Base-by-base conservation (phyloP, 2,888 invertebrate species). In the Cecidostiba fungosa region DNA sequence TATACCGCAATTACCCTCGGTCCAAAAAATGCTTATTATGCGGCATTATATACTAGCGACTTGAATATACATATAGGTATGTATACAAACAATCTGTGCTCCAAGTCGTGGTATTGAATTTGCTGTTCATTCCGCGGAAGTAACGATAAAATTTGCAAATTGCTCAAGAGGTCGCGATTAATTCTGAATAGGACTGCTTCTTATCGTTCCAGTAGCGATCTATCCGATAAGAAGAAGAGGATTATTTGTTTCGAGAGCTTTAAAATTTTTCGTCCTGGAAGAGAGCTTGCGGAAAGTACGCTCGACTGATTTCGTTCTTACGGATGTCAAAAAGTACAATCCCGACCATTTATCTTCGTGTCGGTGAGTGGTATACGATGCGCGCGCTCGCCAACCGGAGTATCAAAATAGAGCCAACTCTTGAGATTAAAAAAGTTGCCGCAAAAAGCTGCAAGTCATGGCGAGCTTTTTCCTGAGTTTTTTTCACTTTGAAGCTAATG, bases 321-420 rank as follows among this genome's bases (percentile, higher is more conserved):
- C 83, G 59, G 78, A 43, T 84, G 83, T 84, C 83, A 84, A 77
- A 78, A 78, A 78, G 78, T 62, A n/a, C 43, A 78, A 78, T 66
- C 81, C 50, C 23, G 66, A 62, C 26, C 23, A 82, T 85, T 73
- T 82, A 66, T 82, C 77, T 85, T 81, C 47, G 77, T 77, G 76
- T 69, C 50, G n/a, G 36, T 69, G 16, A 70, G 70, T 73, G 76
- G 32, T 32, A 47, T 12, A 26, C 19, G 29, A 26, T 1, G 50
- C 5, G 5, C 19, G 50, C 1, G 19, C 16, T 50, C 3, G 19
- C 16, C 1, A 50, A 50, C 50, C 5, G 74, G 54, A 79, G 36
- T 62, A 69, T 76, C 47, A 54, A 73, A 83, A 74, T 84, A 73
- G 16, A 73, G 19, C 16, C 23, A 80, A 77, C 39, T 80, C 80